Evolutionary conservation across 2,113 vertebrate species (phyloP).

Genomic region (Seriola dumerili): DNA sequence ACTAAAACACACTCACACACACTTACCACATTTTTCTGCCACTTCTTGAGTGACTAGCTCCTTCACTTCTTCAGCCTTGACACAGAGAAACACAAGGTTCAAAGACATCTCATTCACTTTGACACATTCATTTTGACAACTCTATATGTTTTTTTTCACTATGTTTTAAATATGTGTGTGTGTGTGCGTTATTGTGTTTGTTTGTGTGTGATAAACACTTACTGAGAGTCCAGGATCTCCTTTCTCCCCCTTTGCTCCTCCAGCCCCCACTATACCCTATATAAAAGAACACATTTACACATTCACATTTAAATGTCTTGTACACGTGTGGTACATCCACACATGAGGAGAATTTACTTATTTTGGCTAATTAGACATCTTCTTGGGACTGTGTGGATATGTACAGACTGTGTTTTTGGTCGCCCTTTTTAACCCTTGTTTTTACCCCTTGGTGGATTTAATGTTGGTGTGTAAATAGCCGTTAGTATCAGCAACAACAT

Average conservation of each 20-base stretch:
- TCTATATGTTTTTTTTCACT: background rate
- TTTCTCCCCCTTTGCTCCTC: conserved; percentile 89
- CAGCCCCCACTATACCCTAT: conserved; percentile 84
- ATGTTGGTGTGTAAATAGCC: too few relatives aligned
- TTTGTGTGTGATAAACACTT: conserved; percentile 19
- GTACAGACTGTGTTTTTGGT: too few relatives aligned
- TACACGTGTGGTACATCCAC: too few relatives aligned
- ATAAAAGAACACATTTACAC: conserved; percentile 12
- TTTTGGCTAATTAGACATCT: too few relatives aligned
- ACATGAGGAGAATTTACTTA: too few relatives aligned
- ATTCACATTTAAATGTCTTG: background rate
- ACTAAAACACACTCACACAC: conserved; percentile 3
- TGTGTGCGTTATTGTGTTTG: background rate
- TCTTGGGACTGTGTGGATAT: too few relatives aligned
- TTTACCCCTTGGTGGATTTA: background rate
- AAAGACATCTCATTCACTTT: background rate
- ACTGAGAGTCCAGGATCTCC: conserved; percentile 88
- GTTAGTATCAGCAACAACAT: too few relatives aligned
- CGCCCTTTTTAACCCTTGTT: too few relatives aligned
- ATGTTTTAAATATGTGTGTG: background rate
- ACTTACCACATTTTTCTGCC: conserved; percentile 88
- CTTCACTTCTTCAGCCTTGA: conserved; percentile 89
- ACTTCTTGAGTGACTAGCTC: conserved; percentile 87
- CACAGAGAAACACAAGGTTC: conserved; percentile 23
- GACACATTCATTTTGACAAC: background rate